Evolutionary conservation across 2,888 invertebrate genomes (phyloP).

Genomic region (Pristionchus japonicus): DNA sequence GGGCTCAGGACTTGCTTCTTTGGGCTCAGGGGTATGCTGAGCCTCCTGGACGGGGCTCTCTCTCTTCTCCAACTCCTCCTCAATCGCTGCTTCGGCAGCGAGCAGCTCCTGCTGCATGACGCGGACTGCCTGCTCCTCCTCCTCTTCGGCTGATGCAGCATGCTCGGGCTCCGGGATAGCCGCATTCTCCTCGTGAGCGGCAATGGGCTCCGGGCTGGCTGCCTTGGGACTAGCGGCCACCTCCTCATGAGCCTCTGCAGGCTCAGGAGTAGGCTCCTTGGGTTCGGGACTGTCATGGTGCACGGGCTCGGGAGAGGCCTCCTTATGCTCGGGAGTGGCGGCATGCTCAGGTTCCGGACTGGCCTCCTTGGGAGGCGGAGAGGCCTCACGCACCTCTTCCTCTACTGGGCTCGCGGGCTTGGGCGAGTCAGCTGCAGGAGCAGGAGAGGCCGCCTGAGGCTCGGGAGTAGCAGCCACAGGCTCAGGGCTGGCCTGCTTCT

Average conservation of each 20-base stretch:
- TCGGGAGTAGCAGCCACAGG: no score
- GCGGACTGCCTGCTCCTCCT: neutral
- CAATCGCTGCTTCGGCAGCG: neutral
- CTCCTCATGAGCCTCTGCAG: neutral
- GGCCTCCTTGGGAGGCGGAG: neutral
- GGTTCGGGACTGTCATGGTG: neutral
- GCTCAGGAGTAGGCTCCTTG: slow-evolving; percentile 11
- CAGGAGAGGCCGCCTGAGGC: neutral
- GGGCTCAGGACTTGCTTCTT: neutral
- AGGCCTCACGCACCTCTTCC: neutral
- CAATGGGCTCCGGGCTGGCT: neutral
- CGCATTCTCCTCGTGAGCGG: neutral
- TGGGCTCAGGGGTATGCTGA: no score
- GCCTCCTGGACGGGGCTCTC: no score
- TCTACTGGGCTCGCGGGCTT: neutral
- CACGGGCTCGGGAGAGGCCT: neutral
- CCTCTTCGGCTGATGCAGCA: neutral
- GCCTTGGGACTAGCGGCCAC: neutral
- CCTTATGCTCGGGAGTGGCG: neutral
- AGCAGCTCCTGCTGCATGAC: neutral
- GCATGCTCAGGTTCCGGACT: slow-evolving; percentile 7
- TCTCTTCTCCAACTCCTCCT: neutral
- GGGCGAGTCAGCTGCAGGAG: neutral
- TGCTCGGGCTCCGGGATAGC: neutral
- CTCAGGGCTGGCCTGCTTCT: no score